Base-by-base conservation (phyloP, 2,797 vertebrate species). In the Nyctalus aviator region DNA sequence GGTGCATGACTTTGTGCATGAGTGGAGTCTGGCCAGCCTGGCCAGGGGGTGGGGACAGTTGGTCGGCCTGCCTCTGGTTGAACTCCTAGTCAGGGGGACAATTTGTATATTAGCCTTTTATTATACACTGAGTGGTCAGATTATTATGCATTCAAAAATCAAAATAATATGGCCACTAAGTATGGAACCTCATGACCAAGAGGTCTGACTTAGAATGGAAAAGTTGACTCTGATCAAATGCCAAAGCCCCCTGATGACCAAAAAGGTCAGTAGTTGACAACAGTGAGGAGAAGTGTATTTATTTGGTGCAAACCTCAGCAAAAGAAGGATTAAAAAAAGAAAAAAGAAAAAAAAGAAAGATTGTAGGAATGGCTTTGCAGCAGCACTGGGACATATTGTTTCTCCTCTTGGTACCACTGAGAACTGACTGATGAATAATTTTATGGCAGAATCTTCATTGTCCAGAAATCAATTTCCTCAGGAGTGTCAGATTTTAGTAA, bases 401-500 rank as follows among this genome's bases (percentile, higher is more conserved):
- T 94, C 50, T 83, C 77, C 11, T 84, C 44, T 75, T 84, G 66
- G n/a, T 94, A 73, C 32, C 37, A 27, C 69, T 88, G n/a, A 55
- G 62, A 48, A 88, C 90, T 73, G 48, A 85, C 50, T 44, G 72
- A 37, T 57, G 57, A 81, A 44, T 75, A 35, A 68, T 86, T 88
- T 95, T 94, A 72, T 86, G 90, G 50, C 15, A 8, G 72, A 79
- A 71, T 3, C 17, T 81, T 84, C 46, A 44, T 41, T 92, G 41
- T 25, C 41, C 27, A 81, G 92, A 92, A 94, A 85, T 18, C 50
- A 89, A 41, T 64, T 94, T 91, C 57, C 27, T 93, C 84, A 91
- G 84, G 44, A 68, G 27, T 77, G 25, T 78, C 27, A 75, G n/a
- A 50, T 94, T 91, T 93, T 76, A 94, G 25, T 32, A 53, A 71